Conservation (phyloP, 1,140 invertebrate genomes). For the Kradibia gibbosae region DNA sequence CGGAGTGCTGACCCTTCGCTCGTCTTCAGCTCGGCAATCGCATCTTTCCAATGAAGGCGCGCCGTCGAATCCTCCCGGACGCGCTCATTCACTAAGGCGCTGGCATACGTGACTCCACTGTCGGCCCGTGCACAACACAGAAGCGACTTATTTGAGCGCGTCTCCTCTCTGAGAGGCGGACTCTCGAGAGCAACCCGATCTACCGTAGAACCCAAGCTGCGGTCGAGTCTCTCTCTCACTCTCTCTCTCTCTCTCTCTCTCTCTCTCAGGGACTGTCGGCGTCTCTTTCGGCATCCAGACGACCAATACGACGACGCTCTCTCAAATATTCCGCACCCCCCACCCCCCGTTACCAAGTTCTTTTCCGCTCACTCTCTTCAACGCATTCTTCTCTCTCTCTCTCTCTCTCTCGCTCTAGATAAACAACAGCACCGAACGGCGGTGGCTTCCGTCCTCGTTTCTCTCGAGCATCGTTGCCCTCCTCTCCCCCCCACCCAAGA, state of each 20-base stretch:
- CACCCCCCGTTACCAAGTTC: too few species aligned
- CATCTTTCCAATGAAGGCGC: constrained; percentile 31
- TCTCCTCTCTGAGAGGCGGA: neutral
- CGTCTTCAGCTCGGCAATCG: neutral
- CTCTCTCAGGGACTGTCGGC: neutral
- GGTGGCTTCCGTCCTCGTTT: neutral
- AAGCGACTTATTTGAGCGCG: constrained; percentile 30
- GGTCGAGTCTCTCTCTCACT: neutral
- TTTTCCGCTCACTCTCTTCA: too few species aligned
- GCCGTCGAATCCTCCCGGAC: neutral
- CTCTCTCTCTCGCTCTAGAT: too few species aligned
- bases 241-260: neutral
- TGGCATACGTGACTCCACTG: too few species aligned
- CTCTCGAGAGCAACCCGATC: neutral
- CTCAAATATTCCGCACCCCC: too few species aligned
- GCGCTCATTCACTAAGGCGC: neutral
- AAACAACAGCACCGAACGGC: too few species aligned
- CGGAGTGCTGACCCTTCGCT: neutral
- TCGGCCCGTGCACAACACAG: constrained; percentile 1
- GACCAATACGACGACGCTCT: too few species aligned
- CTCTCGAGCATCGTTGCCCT: neutral
- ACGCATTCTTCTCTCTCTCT: constrained; percentile 7
- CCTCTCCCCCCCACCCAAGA: neutral
- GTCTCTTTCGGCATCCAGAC: too few species aligned
- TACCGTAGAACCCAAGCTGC: neutral